Conservation (phyloP, 2,888 invertebrate genomes). For the Agrotis ipsilon region DNA sequence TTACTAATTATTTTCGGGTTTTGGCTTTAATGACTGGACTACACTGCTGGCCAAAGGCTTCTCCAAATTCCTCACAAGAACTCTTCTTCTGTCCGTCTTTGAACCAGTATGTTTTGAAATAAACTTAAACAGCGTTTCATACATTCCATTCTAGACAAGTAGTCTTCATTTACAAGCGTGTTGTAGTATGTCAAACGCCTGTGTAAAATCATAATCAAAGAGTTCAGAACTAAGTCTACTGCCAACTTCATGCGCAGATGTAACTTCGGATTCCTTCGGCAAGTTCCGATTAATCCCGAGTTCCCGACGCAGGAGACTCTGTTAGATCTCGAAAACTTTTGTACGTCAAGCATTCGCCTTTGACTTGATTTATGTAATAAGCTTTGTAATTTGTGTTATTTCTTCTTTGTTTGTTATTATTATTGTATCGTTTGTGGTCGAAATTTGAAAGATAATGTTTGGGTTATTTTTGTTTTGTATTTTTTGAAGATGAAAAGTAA, state of each 20-base stretch:
- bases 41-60: no score
- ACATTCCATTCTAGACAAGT: not conserved
- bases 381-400: conserved; percentile 49
- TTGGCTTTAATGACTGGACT: no score
- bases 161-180: not conserved
- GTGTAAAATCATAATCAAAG: conserved; percentile 37
- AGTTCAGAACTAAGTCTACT: conserved; percentile 27
- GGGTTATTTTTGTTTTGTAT: conserved; percentile 4
- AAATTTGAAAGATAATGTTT: conserved; percentile 5
- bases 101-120: not conserved
- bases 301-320: conserved; percentile 16
- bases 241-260: conserved; percentile 30
- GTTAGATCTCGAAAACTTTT: conserved; percentile 26
- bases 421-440: conserved; percentile 29
- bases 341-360: conserved; percentile 31
- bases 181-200: conserved; percentile 12
- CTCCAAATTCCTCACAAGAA: no score
- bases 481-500: not conserved
- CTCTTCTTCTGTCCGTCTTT: no score
- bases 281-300: conserved; percentile 26
- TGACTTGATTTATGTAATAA: conserved; percentile 47
- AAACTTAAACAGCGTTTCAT: not conserved
- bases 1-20: no score
- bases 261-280: conserved; percentile 31
- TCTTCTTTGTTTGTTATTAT: conserved; percentile 37